phyloP scores from a whole-genome alignment of 37 sponge, comb jelly and placozoan genomes.

The Cliona cf. orientalis region DNA sequence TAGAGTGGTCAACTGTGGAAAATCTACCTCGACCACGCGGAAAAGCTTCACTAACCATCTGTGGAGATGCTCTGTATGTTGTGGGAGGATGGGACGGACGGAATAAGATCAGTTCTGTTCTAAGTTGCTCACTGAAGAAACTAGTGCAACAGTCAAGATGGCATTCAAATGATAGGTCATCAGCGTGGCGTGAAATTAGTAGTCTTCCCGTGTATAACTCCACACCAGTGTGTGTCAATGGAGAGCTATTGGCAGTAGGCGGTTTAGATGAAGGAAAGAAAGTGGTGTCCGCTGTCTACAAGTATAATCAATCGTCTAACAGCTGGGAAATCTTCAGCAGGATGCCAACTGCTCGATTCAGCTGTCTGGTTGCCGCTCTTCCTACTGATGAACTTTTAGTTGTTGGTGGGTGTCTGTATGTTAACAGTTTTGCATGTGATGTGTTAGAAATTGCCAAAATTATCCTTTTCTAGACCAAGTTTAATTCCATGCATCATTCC shows the following conservation, averaged over 20 bases:
- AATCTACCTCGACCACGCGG: background rate
- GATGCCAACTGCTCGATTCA: background rate
- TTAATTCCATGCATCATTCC: no score
- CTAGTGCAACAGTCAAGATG: background rate
- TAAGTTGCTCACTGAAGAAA: no score
- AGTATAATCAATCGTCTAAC: background rate
- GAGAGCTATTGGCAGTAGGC: background rate
- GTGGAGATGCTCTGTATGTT: background rate
- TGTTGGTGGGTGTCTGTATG: background rate
- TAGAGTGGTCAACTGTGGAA: background rate
- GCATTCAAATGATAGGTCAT: no score
- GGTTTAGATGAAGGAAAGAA: background rate
- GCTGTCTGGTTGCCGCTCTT: background rate
- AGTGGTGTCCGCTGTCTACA: background rate
- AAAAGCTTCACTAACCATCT: background rate
- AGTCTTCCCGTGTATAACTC: background rate
- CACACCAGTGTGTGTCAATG: background rate
- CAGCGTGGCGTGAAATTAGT: background rate
- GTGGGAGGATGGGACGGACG: background rate
- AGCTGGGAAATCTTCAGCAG: background rate
- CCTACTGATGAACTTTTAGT: background rate
- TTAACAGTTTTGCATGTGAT: no score
- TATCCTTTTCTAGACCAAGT: no score
- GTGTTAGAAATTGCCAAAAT: no score
- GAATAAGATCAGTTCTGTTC: background rate